Evolutionary conservation across 2,797 vertebrate species (phyloP), one percentile per base, ranked within the genome.

Genomic region (Melanotaenia trifasciata): DNA sequence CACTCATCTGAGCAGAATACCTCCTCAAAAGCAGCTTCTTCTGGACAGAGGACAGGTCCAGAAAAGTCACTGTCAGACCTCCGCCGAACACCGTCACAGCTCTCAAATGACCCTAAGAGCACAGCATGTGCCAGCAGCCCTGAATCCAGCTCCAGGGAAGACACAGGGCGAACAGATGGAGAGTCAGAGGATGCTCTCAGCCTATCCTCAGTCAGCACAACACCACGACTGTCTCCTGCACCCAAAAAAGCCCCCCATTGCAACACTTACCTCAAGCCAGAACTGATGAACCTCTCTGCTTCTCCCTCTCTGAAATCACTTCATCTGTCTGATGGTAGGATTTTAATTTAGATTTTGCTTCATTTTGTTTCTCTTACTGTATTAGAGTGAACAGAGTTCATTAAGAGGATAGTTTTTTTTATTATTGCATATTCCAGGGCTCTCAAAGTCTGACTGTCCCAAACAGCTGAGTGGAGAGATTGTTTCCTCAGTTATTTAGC

Each of bases 1-100:
- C 97, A 99, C 91, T 99, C 97, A 28, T 99, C 98, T 0, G 97
- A 99, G 88, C 96, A 95, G 85, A 98, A 98, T 66, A 94, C 93
- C 90, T 96, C 94, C 32, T 93, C 93, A 61, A 97, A 98, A 87
- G 91, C 95, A 0, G 56, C 95, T 13, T 94, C 95, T 0, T 67
- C 66, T 0, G 43, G 70, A 63, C 94, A 92, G 75, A 2, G 30
- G 66, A 56, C 95, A 89, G 72, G 1, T 91, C 93, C 94, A 89
- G 95, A 96, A 81, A 96, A 95, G 82, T 87, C 73, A 0, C 85
- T 87, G 12, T 67, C 71, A 56, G 90, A 88, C 45, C 76, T 84
- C 72, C 63, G 30, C 26, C 77, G 43, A 12, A 83, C 84, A 8
- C 84, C 91, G 1, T 92, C 91, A 0, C 87, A 80, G 83, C 86